Base-by-base conservation (phyloP, 2,113 vertebrate species). In the Zosterops hypoxanthus region DNA sequence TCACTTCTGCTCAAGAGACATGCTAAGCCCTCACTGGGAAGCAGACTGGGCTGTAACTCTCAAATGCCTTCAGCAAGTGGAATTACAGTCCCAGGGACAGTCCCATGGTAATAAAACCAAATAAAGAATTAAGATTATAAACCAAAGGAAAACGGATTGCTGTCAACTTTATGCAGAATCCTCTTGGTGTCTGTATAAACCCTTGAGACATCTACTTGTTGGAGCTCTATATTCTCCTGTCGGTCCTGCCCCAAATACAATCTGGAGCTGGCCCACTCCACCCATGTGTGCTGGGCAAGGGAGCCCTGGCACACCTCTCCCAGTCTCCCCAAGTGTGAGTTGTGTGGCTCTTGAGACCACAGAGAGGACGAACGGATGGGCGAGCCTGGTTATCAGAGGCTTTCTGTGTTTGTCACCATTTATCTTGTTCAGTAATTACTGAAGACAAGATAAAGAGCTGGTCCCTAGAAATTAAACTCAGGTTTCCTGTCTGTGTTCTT, bases 341-440 rank as follows among this genome's bases (percentile, higher is more conserved):
- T 21, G 5, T 15, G 36, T 0, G 7, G 17, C 70, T 87, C 85
- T 65, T 53, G 46, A 59, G 46, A 46, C 42, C 21, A 6, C 24
- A 53, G 34, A 33, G 4, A 25, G 18, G 65, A 26, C 0, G 16
- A 69, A 23, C 0, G 0, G 18, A 22, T 46, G 61, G 41, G 11
- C 0, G 0, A 80, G 31, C 17, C 24, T 41, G 6, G 15, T 39
- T 42, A 26, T 77, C 36, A 73, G 36, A 80, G 50, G 24, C 59
- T 80, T 59, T 88, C 23, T 90, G 26, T 1, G 14, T 33, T 83
- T 88, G 50, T 24, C 25, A 29, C 26, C 5, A 4, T 92, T 83
- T 82, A 14, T 72, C 46, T 63, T 50, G 6, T 31, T 77, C 33
- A 34, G 36, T 63, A 70, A 86, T 86, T 83, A 63, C 53, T 18